Percentiles rank a stretch among this genome's conserved stretches.
These are phyloP conservation scores for Anguilla marmorata DNA, from an alignment of 2,797 vertebrate genomes.

Conservation along the genomic window DNA sequence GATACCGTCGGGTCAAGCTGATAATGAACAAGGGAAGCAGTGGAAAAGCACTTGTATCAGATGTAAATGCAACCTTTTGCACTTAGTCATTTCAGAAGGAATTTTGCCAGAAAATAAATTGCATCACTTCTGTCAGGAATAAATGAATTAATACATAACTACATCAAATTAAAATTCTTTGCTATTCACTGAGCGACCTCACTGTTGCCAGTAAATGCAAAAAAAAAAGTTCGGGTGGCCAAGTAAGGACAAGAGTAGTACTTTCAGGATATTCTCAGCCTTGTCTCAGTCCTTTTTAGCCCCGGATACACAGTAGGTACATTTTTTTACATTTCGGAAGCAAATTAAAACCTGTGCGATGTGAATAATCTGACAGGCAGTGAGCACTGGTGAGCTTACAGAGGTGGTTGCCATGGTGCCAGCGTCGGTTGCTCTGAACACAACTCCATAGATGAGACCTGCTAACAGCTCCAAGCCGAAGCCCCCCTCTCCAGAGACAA, in stretches of 20 bases:
- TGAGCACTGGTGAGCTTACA: not conserved
- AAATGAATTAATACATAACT: not conserved
- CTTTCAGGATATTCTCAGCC: not conserved
- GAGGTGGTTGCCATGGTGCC: not conserved
- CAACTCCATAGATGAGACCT: not conserved
- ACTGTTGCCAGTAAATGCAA: not conserved
- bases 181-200: not conserved
- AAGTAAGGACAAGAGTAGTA: not conserved
- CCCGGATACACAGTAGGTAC: not conserved
- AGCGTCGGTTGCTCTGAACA: not conserved
- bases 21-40: not conserved
- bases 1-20: not conserved
- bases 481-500: not conserved
- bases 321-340: not conserved
- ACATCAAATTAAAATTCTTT: not conserved
- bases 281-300: not conserved
- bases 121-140: not conserved
- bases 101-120: not conserved
- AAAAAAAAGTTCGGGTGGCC: not conserved
- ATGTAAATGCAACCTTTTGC: not conserved
- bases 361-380: constrained; percentile 1
- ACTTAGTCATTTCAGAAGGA: not conserved
- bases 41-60: not conserved
- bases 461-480: not conserved
- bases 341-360: not conserved